Base-by-base conservation (phyloP, 2,888 invertebrate species). In the Cryptus armator region DNA sequence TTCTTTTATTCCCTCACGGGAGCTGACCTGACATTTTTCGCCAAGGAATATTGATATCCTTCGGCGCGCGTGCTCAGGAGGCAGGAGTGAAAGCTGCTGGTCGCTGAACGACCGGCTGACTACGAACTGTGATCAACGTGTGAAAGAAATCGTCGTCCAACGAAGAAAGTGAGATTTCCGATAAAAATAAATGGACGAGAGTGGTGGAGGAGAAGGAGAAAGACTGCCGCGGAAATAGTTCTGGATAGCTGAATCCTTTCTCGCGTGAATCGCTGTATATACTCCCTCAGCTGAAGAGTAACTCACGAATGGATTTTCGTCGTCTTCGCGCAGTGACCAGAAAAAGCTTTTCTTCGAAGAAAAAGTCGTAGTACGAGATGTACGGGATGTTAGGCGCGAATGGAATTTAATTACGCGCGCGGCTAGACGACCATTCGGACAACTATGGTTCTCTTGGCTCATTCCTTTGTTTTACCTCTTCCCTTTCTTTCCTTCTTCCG, bases 1-100 rank as follows among this genome's bases (percentile, higher is more conserved):
- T 64, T 32, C 79, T 75, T 76, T 59, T 56, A 43, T 56, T 43
- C 81, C 85, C 88, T 87, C 86, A 44, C 16, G 90, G 84, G 89
- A 87, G 87, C 89, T 90, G 91, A 92, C 90, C 91, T 86, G 89
- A 90, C 91, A 88, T 90, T 91, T 90, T 89, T 88, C 89, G 84
- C 70, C 83, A 83, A 85, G 84, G 87, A 89, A 91, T 90, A 91
- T 90, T 88, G 91, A 92, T 91, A 91, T 89, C 89, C 87, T 87
- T 70, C 53, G 68, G 81, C 64, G 81, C 71, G 80, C 59, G 67
- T 74, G 68, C 62, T 74, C 56, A 78, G 10, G 48, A 74, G 71
- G 44, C 74, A 46, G 53, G 66, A 84, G 66, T 74, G 77, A 78
- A 81, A 85, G 70, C 81, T 81, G 70, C 76, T 59, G 64, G 75